Conservation (phyloP, 2,113 vertebrate genomes). For the Crypturellus undulatus region DNA sequence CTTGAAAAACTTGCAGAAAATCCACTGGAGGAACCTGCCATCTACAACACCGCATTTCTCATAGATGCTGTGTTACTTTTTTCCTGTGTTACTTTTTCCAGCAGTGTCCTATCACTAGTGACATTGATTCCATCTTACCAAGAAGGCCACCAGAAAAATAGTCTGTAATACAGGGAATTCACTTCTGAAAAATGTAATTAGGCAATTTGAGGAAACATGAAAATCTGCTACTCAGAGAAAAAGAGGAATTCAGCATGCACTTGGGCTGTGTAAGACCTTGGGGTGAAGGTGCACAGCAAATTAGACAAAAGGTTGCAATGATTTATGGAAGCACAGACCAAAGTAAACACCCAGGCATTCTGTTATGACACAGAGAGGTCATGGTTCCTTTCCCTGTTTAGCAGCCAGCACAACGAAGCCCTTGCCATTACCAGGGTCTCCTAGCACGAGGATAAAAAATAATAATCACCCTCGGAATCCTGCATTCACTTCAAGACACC, state of each 20-base stretch:
- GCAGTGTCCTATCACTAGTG: background rate
- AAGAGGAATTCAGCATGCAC: background rate
- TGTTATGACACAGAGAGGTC: background rate
- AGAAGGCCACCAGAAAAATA: background rate
- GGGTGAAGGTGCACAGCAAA: constrained; percentile 30
- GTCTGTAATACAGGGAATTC: background rate
- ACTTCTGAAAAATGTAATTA: background rate
- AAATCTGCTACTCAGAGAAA: background rate
- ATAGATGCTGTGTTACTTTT: background rate
- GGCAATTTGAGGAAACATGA: background rate
- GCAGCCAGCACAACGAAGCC: background rate
- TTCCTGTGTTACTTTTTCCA: background rate
- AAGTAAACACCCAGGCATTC: constrained; percentile 5
- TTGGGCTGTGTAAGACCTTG: background rate
- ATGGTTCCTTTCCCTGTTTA: constrained; percentile 10
- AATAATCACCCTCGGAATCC: constrained; percentile 25
- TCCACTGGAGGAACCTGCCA: background rate
- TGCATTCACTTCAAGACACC: constrained; percentile 18
- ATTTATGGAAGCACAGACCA: constrained; percentile 12
- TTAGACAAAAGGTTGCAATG: constrained; percentile 30
- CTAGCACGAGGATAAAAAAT: background rate
- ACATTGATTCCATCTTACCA: background rate
- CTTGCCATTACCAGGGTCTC: background rate
- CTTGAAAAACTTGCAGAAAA: background rate
- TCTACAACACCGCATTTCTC: background rate